A percentile compares a stretch with the other conserved stretches of the same genome.
Evolutionary conservation across 1,140 invertebrate genomes (phyloP).

Genomic region (Penaeus japonicus): DNA sequence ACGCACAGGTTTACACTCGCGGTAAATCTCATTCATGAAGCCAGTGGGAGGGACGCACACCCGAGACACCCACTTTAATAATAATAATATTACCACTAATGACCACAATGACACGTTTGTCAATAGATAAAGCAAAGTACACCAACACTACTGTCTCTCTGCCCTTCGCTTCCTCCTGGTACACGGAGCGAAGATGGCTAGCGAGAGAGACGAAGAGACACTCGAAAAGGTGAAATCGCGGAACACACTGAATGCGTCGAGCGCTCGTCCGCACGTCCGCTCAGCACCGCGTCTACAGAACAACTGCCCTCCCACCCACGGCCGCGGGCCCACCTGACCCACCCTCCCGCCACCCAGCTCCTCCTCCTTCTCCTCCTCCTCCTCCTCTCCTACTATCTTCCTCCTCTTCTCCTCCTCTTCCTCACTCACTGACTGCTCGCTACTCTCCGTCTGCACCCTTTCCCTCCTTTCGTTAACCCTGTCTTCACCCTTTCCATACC

Average conservation of each 20-base stretch:
- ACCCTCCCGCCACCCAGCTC: not conserved
- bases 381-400: not conserved
- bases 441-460: not conserved
- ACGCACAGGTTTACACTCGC: too few relatives aligned
- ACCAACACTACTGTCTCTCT: too few relatives aligned
- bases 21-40: too few relatives aligned
- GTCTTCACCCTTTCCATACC: not conserved
- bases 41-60: too few relatives aligned
- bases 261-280: constrained; percentile 7
- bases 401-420: not conserved
- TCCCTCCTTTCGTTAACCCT: not conserved
- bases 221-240: not conserved
- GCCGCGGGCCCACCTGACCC: not conserved
- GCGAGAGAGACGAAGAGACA: not conserved
- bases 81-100: too few relatives aligned
- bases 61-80: too few relatives aligned
- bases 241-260: not conserved
- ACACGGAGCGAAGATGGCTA: too few relatives aligned
- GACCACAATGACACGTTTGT: too few relatives aligned
- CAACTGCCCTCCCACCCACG: not conserved
- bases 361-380: not conserved
- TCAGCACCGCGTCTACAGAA: not conserved
- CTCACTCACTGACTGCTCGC: not conserved
- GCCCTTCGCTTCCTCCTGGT: too few relatives aligned
- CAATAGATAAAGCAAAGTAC: too few relatives aligned